phyloP scores from a whole-genome alignment of 2,113 vertebrate genomes.

The Piaya cayana region DNA sequence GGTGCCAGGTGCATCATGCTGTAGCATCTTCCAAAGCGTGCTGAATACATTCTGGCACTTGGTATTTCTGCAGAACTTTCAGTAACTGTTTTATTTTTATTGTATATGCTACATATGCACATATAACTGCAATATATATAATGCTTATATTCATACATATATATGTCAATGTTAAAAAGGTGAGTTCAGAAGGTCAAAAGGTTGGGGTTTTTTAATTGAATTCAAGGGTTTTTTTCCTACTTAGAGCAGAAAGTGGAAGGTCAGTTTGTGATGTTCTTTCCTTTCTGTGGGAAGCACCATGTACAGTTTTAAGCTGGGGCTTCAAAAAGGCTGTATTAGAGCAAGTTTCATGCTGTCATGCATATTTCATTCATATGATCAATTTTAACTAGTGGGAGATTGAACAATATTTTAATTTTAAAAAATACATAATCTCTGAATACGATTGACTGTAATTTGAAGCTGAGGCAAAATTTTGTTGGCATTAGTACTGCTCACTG shows the following conservation, averaged over 20 bases:
- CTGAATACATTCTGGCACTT: neutral
- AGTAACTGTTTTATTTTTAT: neutral
- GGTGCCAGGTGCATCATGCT: neutral
- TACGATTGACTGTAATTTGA: neutral
- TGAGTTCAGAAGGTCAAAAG: neutral
- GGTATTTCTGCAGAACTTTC: neutral
- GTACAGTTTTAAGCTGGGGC: neutral
- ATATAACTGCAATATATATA: neutral
- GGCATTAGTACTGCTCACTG: neutral
- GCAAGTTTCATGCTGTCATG: neutral
- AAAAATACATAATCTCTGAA: neutral
- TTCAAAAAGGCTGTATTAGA: neutral
- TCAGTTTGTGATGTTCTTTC: neutral
- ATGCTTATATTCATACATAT: neutral
- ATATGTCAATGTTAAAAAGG: neutral
- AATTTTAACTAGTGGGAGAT: neutral
- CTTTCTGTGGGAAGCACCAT: neutral
- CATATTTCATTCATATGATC: neutral
- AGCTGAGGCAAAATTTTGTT: constrained; percentile 12
- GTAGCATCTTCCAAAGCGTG: neutral
- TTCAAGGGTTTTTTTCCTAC: neutral
- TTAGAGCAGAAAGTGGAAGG: neutral
- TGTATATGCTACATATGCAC: neutral
- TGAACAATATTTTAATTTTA: neutral
- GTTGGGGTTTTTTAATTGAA: accelerated